Base-by-base conservation (phyloP, 2,797 vertebrate species). In the Poeciliopsis gracilis region DNA sequence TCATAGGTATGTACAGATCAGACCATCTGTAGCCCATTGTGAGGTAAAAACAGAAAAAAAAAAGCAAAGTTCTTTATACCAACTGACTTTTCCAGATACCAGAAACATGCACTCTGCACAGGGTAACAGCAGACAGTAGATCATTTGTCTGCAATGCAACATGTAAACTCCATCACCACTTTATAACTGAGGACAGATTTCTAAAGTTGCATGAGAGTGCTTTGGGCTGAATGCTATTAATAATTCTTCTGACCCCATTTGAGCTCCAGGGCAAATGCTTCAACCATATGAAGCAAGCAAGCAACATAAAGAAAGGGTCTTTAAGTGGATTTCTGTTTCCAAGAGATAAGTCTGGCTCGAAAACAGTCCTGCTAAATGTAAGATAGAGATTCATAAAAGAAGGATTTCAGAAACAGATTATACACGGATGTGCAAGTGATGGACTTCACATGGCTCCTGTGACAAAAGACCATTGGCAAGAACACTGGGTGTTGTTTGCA, bases 261-360 rank as follows among this genome's bases (percentile, higher is more conserved):
- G 67, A 82, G 88, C 91, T 82, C 75, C 70, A 84, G 88, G 91
- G 86, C 83, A 91, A 90, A 91, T 81, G 84, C 85, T 88, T 91
- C 81, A 89, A 73, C 77, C 80, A 77, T 90, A 80, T 81, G 75
- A 87, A 85, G 77, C 80, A 86, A 87, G 86, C 87, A 90, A 91
- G 86, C 89, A 88, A 72, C 84, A 85, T 76, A 87, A 86, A 90
- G 76, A 75, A 79, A 63, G 63, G 69, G 83, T 80, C 83, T 80
- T 82, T 90, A 82, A 88, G 41, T 80, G 83, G 75, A 88, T 85
- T 88, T 84, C 84, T 88, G 88, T 90, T 92, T 90, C 67, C 67
- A 51, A 81, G 80, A 84, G 89, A 92, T 91, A 92, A 86, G 75
- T 85, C 80, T 85, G 80, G 79, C 45, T 87, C 75, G 4, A 87